Evolutionary conservation across 2,797 vertebrate species (phyloP).

Genomic region (Erpetoichthys calabaricus): DNA sequence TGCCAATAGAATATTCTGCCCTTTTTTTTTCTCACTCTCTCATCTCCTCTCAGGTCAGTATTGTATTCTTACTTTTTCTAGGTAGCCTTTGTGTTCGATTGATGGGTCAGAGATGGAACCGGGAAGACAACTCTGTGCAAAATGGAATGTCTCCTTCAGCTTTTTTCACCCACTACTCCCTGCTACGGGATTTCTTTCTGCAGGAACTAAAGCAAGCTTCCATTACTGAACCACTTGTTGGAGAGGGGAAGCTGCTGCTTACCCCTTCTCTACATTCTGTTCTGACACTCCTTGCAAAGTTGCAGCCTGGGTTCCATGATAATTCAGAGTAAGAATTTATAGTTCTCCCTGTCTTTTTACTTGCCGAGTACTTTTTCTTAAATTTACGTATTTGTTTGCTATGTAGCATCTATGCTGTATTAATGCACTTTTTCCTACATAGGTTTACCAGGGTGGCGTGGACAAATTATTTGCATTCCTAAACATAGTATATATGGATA

Average conservation of each 20-base stretch:
- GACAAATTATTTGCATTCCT: too few species aligned
- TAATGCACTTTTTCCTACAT: too few species aligned
- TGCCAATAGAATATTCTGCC: too few species aligned
- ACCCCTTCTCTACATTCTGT: slow-evolving; percentile 63
- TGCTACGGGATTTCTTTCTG: slow-evolving; percentile 55
- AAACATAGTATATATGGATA: too few species aligned
- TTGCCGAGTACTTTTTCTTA: too few species aligned
- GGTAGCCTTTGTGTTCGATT: slow-evolving; percentile 66
- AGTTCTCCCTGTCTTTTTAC: too few species aligned
- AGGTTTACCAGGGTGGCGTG: too few species aligned
- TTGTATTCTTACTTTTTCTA: slow-evolving; percentile 21
- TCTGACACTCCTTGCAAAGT: slow-evolving; percentile 69
- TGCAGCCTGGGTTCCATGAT: slow-evolving; percentile 58
- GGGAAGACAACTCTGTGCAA: slow-evolving; percentile 30
- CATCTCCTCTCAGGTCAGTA: background rate
- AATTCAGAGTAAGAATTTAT: slow-evolving; percentile 35
- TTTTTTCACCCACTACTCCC: slow-evolving; percentile 64
- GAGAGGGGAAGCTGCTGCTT: slow-evolving; percentile 32
- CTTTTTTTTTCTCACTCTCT: background rate
- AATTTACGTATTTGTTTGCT: too few species aligned
- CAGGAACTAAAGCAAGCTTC: slow-evolving; percentile 43
- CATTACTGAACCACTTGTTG: slow-evolving; percentile 10
- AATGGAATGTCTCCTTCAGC: slow-evolving; percentile 54
- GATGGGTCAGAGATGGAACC: slow-evolving; percentile 56
- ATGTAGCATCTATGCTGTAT: too few species aligned